Percentiles rank a stretch among this genome's conserved stretches.
phyloP scores from a whole-genome alignment of 2,113 vertebrate species.

The Dendropsophus ebraccatus region DNA sequence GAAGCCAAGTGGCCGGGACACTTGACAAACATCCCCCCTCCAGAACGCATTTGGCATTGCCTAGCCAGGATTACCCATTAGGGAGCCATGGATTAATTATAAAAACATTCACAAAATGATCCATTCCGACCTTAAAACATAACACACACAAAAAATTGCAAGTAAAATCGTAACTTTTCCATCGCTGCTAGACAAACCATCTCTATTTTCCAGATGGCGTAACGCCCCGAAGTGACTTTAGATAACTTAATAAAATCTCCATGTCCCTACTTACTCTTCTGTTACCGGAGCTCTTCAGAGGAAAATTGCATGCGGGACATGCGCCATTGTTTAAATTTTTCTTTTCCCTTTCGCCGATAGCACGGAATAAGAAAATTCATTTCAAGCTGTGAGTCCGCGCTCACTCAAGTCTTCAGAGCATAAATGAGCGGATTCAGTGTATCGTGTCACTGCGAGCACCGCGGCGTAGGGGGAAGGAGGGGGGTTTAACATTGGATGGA shows the following conservation, averaged over 20 bases:
- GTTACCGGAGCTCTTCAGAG: background rate
- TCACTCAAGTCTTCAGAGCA: conserved; percentile 44
- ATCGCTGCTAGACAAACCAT: background rate
- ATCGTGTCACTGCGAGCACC: conserved; percentile 38
- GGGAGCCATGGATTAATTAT: too few relatives aligned
- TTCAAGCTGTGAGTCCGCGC: conserved; percentile 38
- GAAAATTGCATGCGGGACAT: conserved; percentile 2
- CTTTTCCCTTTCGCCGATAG: conserved; percentile 34
- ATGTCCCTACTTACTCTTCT: background rate
- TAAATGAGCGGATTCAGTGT: conserved; percentile 46
- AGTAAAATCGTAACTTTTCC: background rate
- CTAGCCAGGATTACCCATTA: too few relatives aligned
- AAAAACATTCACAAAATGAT: too few relatives aligned
- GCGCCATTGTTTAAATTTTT: conserved; percentile 46
- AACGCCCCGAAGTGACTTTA: background rate
- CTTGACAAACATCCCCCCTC: too few relatives aligned
- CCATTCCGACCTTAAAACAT: background rate
- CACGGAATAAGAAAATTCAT: conserved; percentile 50
- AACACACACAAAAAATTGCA: background rate
- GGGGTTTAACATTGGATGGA: conserved; percentile 28
- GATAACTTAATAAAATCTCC: conserved; percentile 4
- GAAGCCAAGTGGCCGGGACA: too few relatives aligned
- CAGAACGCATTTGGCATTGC: too few relatives aligned
- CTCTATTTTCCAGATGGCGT: background rate
- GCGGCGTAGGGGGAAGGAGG: background rate